Evolutionary conservation across 2,113 vertebrate genomes (phyloP).

Genomic region (Eonycteris spelaea): DNA sequence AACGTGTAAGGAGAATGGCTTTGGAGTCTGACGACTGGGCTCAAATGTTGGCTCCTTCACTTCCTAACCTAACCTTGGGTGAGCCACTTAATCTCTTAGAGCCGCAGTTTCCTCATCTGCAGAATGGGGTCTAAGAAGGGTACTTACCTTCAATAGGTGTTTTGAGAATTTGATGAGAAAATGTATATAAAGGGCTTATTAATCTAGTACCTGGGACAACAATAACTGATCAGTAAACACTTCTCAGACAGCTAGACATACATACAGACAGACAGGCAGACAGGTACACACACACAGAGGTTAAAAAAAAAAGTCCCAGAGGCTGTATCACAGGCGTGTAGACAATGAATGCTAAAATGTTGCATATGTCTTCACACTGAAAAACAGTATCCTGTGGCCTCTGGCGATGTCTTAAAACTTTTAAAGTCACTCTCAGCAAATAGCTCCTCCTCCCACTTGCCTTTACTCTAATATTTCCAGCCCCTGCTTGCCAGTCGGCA

Average conservation of each 20-base stretch:
- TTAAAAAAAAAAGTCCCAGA: neutral
- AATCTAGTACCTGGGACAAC: neutral
- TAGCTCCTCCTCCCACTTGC: neutral
- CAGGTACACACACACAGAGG: neutral
- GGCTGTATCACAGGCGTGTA: neutral
- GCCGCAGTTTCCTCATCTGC: neutral
- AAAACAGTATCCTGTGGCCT: neutral
- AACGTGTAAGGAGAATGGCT: neutral
- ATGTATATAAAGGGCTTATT: neutral
- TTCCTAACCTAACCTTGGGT: neutral
- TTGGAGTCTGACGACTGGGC: neutral
- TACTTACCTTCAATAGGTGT: neutral
- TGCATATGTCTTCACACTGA: neutral
- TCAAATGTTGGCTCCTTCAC: neutral
- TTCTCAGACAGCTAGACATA: neutral
- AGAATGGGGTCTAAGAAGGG: neutral
- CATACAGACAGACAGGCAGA: too few relatives aligned
- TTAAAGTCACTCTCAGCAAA: neutral
- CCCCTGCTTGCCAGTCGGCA: neutral
- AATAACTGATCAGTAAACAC: neutral
- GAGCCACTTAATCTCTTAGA: neutral
- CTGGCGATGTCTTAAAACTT: neutral
- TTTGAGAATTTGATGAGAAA: conserved; percentile 10
- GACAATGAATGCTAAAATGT: neutral
- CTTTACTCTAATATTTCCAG: neutral